These are phyloP conservation scores for Hirudo medicinalis DNA, from an alignment of 1,140 invertebrate genomes.

Conservation along the genomic window DNA sequence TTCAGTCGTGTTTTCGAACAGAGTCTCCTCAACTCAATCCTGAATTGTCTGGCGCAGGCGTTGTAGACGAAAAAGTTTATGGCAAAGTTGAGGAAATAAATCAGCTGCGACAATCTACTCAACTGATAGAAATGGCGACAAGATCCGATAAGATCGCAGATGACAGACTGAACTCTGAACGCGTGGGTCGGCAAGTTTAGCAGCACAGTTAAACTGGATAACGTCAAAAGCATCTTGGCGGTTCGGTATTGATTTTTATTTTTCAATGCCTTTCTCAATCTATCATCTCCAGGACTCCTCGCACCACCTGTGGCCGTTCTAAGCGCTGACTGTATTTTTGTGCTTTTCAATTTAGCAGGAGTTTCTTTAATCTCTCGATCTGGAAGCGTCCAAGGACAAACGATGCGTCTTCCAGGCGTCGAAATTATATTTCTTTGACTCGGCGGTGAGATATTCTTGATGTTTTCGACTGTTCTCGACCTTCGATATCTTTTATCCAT, in stretches of 20 bases:
- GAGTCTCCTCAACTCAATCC: constrained; percentile 39
- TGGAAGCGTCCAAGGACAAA: no score
- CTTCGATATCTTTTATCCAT: no score
- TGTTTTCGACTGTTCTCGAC: no score
- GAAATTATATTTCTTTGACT: no score
- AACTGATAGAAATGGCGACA: constrained; percentile 35
- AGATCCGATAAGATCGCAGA: constrained; percentile 15
- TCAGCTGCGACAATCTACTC: constrained; percentile 32
- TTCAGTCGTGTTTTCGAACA: constrained; percentile 12
- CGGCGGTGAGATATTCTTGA: no score
- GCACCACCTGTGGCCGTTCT: no score
- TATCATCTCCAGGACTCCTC: neutral
- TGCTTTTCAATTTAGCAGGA: no score
- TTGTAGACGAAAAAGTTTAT: constrained; percentile 73
- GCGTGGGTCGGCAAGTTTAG: constrained; percentile 20
- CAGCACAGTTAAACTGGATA: constrained; percentile 22
- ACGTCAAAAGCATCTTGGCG: constrained; percentile 18
- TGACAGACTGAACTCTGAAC: constrained; percentile 13
- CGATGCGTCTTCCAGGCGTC: no score
- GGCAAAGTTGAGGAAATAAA: constrained; percentile 67
- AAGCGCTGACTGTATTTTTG: no score
- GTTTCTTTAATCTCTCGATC: no score
- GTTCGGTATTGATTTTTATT: constrained; percentile 17
- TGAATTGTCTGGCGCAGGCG: constrained; percentile 65
- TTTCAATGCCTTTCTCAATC: constrained; percentile 6